These are phyloP conservation scores for Arnoldichthys spilopterus DNA, from an alignment of 2,797 vertebrate genomes.

Conservation along the genomic window DNA sequence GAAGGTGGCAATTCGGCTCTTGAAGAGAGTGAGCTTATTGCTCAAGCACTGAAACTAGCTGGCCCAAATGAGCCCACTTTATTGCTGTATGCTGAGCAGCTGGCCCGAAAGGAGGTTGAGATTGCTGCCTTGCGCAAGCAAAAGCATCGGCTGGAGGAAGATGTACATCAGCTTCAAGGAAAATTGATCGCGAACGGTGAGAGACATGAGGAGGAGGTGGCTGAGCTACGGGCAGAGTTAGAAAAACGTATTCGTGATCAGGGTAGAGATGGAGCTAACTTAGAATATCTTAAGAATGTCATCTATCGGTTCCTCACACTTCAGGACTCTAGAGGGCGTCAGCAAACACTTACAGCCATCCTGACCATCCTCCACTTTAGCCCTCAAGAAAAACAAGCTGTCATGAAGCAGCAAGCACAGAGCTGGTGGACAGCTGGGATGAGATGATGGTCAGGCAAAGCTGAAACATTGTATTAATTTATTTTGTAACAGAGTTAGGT, in stretches of 20 bases:
- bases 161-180: slow-evolving; percentile 83
- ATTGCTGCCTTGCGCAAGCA: slow-evolving; percentile 79
- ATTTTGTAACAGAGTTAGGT: background rate
- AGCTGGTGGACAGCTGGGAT: slow-evolving; percentile 80
- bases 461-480: background rate
- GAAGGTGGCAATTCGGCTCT: slow-evolving; percentile 24
- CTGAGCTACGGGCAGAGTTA: slow-evolving; percentile 70
- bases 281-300: slow-evolving; percentile 97
- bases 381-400: slow-evolving; percentile 84
- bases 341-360: slow-evolving; percentile 92
- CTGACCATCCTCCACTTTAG: slow-evolving; percentile 94
- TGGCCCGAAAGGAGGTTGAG: slow-evolving; percentile 91
- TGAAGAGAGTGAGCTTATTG: slow-evolving; percentile 66
- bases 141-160: slow-evolving; percentile 82
- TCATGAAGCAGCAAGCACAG: slow-evolving; percentile 76
- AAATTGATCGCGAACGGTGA: slow-evolving; percentile 79
- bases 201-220: slow-evolving; percentile 77
- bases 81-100: slow-evolving; percentile 90
- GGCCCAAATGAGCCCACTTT: slow-evolving; percentile 81
- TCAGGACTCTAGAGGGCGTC: slow-evolving; percentile 83
- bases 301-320: slow-evolving; percentile 89
- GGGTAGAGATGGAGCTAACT: slow-evolving; percentile 90
- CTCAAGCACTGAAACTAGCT: slow-evolving; percentile 67
- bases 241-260: slow-evolving; percentile 85
- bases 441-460: slow-evolving; percentile 50